Evolutionary conservation across 2,888 invertebrate genomes (phyloP).

Genomic region (Rhagonycha fulva): DNA sequence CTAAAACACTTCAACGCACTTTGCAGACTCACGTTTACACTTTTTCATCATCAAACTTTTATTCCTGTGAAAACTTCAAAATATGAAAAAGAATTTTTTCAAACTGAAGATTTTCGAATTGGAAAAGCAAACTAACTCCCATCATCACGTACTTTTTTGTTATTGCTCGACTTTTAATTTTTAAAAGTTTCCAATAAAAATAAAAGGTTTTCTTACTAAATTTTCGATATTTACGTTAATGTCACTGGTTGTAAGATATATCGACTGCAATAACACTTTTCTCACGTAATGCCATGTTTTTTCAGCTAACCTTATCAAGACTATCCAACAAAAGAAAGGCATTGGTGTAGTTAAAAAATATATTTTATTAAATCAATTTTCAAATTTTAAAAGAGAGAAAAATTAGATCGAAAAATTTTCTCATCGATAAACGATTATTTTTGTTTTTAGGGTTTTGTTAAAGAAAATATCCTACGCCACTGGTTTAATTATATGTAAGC

Average conservation of each 20-base stretch:
- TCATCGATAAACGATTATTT: neutral
- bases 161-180: neutral
- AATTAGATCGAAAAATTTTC: too few species aligned
- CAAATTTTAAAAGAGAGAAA: neutral
- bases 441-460: neutral
- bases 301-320: neutral
- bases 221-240: neutral
- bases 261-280: neutral
- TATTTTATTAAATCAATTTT: neutral
- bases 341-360: neutral
- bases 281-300: neutral
- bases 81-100: neutral
- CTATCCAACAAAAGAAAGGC: neutral
- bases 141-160: neutral
- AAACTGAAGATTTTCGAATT: neutral
- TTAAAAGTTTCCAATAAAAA: neutral
- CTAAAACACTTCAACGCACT: neutral
- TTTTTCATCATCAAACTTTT: too few species aligned
- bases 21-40: too few species aligned
- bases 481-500: neutral
- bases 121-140: neutral
- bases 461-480: neutral
- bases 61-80: neutral
- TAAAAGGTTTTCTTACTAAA: neutral
- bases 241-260: neutral